Evolutionary conservation across 2,888 invertebrate genomes (phyloP), one percentile per base, ranked within the genome.

Genomic region (Dugesia japonica): DNA sequence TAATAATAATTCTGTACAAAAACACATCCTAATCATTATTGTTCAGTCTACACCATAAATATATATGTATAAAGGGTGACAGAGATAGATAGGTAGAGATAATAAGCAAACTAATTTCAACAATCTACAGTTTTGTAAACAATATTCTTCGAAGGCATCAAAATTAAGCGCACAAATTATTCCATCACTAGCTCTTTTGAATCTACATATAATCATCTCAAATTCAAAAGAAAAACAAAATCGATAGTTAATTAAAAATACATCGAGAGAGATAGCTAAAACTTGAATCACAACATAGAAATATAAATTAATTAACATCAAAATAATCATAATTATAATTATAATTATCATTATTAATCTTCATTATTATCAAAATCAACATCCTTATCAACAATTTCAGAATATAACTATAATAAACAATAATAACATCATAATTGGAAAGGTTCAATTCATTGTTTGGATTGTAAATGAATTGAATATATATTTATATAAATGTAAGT

Each of bases 151-250:
- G 23, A 56, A 56, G 56, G 56, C 56, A 56, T 56, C 56, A 56
- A 56, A 56, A 56, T 56, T 56, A 56, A 56, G 56, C 56, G 56
- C 56, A 56, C 56, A 56, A 56, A 56, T 23, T 20, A 56, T n/a
- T 56, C 23, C 56, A 56, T 56, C 56, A 56, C 56, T 56, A 56
- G 23, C 56, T 56, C 20, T 20, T 56, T 56, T 23, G 56, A 56
- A 56, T 56, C 17, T 9, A n/a, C 56, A 56, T 9, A 56, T 56
- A 56, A 23, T 56, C 56, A 56, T 56, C 56, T 56, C 23, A 56
- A 56, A 56, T 56, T n/a, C 56, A 23, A 56, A 56, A 56, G 31
- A 31, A 31, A 31, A 31, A 56, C 20, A 56, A 56, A 56, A 56
- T 56, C 56, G 17, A 13, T 56, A 56, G 1, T 23, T n/a, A n/a